phyloP scores from a whole-genome alignment of 1,140 invertebrate genomes.

The Lithobius niger region DNA sequence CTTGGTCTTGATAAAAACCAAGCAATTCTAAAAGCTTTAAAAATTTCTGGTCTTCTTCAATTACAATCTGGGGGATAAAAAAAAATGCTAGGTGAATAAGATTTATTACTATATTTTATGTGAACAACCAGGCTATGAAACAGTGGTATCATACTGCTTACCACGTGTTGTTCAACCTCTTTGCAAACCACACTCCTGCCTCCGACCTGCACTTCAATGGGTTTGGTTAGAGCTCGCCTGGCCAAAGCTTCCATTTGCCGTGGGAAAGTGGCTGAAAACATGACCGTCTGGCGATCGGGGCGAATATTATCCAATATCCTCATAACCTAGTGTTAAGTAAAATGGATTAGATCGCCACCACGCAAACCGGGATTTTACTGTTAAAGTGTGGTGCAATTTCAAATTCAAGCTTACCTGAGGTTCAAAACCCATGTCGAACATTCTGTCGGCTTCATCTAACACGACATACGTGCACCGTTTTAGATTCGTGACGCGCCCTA shows the following conservation, averaged over 20 bases:
- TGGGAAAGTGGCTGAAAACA: conserved; percentile 98
- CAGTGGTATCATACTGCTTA: conserved; percentile 33
- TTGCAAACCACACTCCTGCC: conserved; percentile 95
- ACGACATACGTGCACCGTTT: conserved; percentile 92
- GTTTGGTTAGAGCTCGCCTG: conserved; percentile 78
- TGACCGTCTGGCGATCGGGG: conserved; percentile 93
- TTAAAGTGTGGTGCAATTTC: conserved; percentile 1
- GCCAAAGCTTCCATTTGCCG: conserved; percentile 98
- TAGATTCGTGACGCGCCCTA: conserved; percentile 85
- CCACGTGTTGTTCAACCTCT: conserved; percentile 92
- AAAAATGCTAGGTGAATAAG: too few relatives aligned
- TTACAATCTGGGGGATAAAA: conserved; percentile 37
- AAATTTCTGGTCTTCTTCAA: conserved; percentile 96
- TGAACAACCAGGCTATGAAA: too few relatives aligned
- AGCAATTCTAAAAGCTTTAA: conserved; percentile 92
- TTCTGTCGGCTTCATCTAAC: conserved; percentile 95
- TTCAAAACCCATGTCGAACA: conserved; percentile 99
- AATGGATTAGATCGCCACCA: conserved; percentile 7
- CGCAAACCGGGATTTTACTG: background rate
- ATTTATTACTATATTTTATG: too few relatives aligned
- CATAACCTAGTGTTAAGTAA: conserved; percentile 51
- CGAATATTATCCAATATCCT: conserved; percentile 94
- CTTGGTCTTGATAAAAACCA: conserved; percentile 84
- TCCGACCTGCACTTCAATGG: conserved; percentile 97
- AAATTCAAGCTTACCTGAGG: conserved; percentile 58